A percentile compares a stretch with the other conserved stretches of the same genome.
Evolutionary conservation across 92 coral and sea anemone genomes (phyloP).

Genomic region (Pocillopora meandrina): DNA sequence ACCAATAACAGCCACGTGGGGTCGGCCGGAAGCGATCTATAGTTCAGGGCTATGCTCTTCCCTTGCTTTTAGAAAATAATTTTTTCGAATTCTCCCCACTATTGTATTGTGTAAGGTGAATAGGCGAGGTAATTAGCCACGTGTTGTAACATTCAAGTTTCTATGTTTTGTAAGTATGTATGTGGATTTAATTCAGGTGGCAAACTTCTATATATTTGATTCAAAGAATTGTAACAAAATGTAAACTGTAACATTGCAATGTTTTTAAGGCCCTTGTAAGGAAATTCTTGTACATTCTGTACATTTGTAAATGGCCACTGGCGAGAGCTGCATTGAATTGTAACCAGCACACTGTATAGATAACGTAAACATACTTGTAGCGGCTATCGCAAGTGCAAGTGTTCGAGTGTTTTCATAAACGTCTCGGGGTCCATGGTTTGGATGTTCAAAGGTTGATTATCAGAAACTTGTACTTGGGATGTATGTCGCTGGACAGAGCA

Average conservation of each 20-base stretch:
- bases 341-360: slow-evolving; percentile 38
- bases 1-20: too few relatives aligned
- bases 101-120: neutral
- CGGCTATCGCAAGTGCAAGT: slow-evolving; percentile 18
- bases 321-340: slow-evolving; percentile 35
- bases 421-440: neutral
- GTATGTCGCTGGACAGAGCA: slow-evolving; percentile 30
- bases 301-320: slow-evolving; percentile 63
- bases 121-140: slow-evolving; percentile 17
- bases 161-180: slow-evolving; percentile 54
- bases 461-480: slow-evolving; percentile 16
- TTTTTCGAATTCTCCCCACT: neutral
- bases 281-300: slow-evolving; percentile 64
- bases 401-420: neutral
- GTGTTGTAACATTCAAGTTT: slow-evolving; percentile 15
- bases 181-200: slow-evolving; percentile 20
- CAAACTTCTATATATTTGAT: slow-evolving; percentile 33
- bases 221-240: slow-evolving; percentile 34
- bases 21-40: neutral
- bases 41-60: neutral
- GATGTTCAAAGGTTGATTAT: neutral
- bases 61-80: neutral
- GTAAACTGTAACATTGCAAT: slow-evolving; percentile 33
- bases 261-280: slow-evolving; percentile 37
- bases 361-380: slow-evolving; percentile 23